Evolutionary conservation across 1,140 invertebrate genomes (phyloP), one percentile per base, ranked within the genome.

Genomic region (Diorhabda carinulata): DNA sequence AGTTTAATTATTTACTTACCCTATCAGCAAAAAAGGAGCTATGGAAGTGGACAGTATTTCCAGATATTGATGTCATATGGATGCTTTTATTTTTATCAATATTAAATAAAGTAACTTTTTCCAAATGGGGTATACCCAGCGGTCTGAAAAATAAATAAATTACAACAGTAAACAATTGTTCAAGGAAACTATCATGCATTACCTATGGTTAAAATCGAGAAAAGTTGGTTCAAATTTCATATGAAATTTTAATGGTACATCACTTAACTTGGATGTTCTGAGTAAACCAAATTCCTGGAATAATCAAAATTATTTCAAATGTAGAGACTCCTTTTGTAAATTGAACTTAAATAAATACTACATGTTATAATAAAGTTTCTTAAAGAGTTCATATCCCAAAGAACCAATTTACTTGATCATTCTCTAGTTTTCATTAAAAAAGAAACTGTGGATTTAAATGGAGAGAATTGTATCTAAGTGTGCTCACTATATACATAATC

Each of bases 11-110:
- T 25, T 25, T 47, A 72, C 76, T 80, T 81, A 95, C 92, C 86
- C 94, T 94, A 78, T 94, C 90, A 82, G 94, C 89, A 85, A 95
- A 95, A 86, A 95, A 96, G 73, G 93, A 95, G 81, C 93, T 94
- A 82, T 95, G 92, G 85, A 96, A 96, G 83, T 94, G 90, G 68
- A 90, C 87, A 67, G 91, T 95, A 80, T 89, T 93, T 73, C 93
- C 93, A 61, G 92, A 93, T 81, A 96, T 93, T 60, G 93, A 93
- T 78, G 90, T 88, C 76, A 96, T 85, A 81, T 93, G 91, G 77
- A 96, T 87, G 74, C 88, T 93, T 62, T 79, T 82, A 74, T 86
- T 86, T 71, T 84, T 84, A 85, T 92, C 89, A 78, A 86, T 86
- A 84, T 96, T 95, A 78, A 90, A 87, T 56, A 96, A 83, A 69